Base-by-base conservation (phyloP, 2,797 vertebrate species). In the Acanthurus lineatus region DNA sequence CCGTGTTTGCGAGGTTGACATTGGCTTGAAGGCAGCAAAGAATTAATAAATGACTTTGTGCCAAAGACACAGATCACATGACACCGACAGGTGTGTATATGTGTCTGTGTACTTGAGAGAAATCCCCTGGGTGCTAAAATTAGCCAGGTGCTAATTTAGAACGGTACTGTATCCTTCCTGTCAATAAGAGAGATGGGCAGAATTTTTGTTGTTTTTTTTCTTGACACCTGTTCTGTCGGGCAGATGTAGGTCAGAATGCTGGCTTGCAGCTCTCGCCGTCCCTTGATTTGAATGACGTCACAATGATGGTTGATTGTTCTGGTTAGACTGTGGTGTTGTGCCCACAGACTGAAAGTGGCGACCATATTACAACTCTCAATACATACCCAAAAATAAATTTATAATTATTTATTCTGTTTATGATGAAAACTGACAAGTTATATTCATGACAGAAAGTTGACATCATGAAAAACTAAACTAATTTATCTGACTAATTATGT, bases 61-160 rank as follows among this genome's bases (percentile, higher is more conserved):
- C 76, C 85, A 90, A 91, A 89, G 90, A 81, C 85, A 68, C 45
- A 38, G 66, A 65, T 86, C 77, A 84, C 66, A 80, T 81, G 74
- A 74, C 8, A 44, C 32, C 67, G 88, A 87, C 91, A 92, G 86
- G 86, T 92, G 91, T 86, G 75, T 78, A 76, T 70, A 54, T 67
- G 20, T 79, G 11, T 60, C 25, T 25, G 49, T 86, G 77, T 64
- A n/a, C 56, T 58, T 78, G 9, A 57, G 70, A 68, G 67, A 54
- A 74, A 73, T 81, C 81, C 63, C 82, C 51, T n/a, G 52, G 61
- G 63, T 73, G 86, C 91, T 91, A 93, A 93, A 93, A 87, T 93
- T 92, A 93, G 47, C 76, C 67, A 78, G 79, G 89, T 89, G 90
- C 80, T 90, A 91, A 93, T 72, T 86, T 79, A 63, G 64, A 86